Conservation (phyloP, 2,797 vertebrate genomes). For the Parauchenoglanis ngamensis region DNA sequence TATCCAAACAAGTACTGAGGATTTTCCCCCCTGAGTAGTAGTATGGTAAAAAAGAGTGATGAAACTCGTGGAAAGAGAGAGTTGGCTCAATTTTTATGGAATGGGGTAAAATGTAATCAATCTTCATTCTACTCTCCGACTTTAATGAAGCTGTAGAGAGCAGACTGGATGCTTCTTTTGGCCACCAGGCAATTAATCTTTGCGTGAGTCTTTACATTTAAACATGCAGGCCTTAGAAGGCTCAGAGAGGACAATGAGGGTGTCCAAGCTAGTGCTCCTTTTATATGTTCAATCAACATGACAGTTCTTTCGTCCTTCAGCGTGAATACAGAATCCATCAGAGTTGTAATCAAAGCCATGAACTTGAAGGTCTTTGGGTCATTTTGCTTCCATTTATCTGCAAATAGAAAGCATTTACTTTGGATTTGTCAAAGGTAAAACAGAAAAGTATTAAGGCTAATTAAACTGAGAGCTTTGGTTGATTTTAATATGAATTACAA, state of each 20-base stretch:
- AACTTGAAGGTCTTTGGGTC: slow-evolving; percentile 46
- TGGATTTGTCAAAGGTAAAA: slow-evolving; percentile 48
- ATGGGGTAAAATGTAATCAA: slow-evolving; percentile 54
- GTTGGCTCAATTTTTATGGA: slow-evolving; percentile 43
- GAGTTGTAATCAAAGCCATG: slow-evolving; percentile 47
- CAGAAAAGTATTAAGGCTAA: neutral
- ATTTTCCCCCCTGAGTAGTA: slow-evolving; percentile 62
- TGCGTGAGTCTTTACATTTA: slow-evolving; percentile 61
- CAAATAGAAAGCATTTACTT: slow-evolving; percentile 34
- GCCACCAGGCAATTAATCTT: slow-evolving; percentile 62
- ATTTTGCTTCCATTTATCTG: slow-evolving; percentile 54
- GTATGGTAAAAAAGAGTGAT: slow-evolving; percentile 63
- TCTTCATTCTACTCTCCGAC: slow-evolving; percentile 55
- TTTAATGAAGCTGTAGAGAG: slow-evolving; percentile 57
- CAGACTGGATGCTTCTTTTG: slow-evolving; percentile 59
- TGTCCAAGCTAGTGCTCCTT: slow-evolving; percentile 29
- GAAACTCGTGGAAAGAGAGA: slow-evolving; percentile 40
- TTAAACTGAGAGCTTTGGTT: neutral
- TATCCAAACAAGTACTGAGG: slow-evolving; percentile 62
- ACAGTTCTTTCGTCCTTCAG: slow-evolving; percentile 35
- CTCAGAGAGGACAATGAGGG: slow-evolving; percentile 31
- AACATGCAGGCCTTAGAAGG: slow-evolving; percentile 51
- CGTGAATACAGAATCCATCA: slow-evolving; percentile 59
- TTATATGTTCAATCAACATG: slow-evolving; percentile 52
- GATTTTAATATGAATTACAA: neutral